Evolutionary conservation across 2,113 vertebrate species (phyloP), one percentile per base, ranked within the genome.

Genomic region (Oceanodroma tethys): DNA sequence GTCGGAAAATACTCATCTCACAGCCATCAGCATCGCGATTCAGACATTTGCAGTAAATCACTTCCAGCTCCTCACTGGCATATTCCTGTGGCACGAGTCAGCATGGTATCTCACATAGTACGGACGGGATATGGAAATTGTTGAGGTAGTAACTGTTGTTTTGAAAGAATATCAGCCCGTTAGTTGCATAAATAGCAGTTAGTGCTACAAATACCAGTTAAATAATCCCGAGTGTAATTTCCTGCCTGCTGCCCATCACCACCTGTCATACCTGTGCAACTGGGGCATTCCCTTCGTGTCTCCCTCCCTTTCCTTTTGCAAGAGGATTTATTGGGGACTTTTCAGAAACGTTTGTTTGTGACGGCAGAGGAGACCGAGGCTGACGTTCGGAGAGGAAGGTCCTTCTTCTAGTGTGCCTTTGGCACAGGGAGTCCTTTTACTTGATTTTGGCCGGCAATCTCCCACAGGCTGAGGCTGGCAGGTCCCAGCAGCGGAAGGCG

Each of bases 101-200:
- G 23, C 70, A 3, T 3, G 25, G 32, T 32, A 12, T 10, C 25
- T 29, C 43, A 1, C 7, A 2, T 0, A 8, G 9, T 4, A 20
- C 1, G 5, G 45, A 32, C 7, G 25, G 38, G 21, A 34, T 6
- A 15, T 1, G 22, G 16, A 17, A 23, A 19, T 7, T 17, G 22
- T 6, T 15, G 59, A 50, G 17, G 32, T 3, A n/a, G 21, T 16
- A 16, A 22, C 21, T 16, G 7, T 1, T 43, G 34, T 74, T 79
- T 62, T 10, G 13, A 38, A 40, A 56, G 10, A 11, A 2, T 19
- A 7, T 17, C 43, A 23, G 36, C 26, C 29, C 8, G 1, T 11
- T 19, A n/a, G 16, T 3, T 16, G 19, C 4, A 30, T 23, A 52
- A 68, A 59, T 4, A 20, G 40, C 60, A 14, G 38, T 10, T 5